These are phyloP conservation scores for Pterostichus madidus DNA, from an alignment of 2,888 invertebrate species.

Conservation along the genomic window DNA sequence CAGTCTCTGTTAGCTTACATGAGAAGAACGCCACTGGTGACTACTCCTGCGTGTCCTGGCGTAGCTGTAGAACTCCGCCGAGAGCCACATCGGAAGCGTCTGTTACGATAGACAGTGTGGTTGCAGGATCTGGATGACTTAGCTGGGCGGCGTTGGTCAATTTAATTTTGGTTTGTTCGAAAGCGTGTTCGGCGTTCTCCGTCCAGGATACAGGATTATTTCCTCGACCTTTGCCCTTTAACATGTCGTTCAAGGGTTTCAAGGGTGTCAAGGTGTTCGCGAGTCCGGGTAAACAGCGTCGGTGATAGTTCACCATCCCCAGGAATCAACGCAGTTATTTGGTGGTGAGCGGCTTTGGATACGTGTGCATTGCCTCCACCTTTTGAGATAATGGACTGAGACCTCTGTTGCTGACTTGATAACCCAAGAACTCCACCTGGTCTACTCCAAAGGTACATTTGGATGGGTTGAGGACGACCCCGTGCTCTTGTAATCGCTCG, in stretches of 20 bases:
- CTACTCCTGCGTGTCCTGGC: conserved; percentile 70
- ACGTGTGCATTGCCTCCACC: conserved; percentile 71
- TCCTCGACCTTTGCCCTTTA: conserved; percentile 71
- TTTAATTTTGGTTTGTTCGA: too few relatives aligned
- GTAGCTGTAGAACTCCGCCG: conserved; percentile 73
- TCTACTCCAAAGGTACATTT: conserved; percentile 72
- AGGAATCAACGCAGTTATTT: too few relatives aligned
- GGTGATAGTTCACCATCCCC: too few relatives aligned
- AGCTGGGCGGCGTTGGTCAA: too few relatives aligned
- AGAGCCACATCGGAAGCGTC: too few relatives aligned
- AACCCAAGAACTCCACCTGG: conserved; percentile 71
- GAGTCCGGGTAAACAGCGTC: too few relatives aligned
- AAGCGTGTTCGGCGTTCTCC: too few relatives aligned
- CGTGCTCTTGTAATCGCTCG: conserved; percentile 70
- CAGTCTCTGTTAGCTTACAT: conserved; percentile 71
- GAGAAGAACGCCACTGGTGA: conserved; percentile 74
- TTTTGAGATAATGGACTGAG: conserved; percentile 69
- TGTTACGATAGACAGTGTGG: too few relatives aligned
- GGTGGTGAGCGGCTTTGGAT: conserved; percentile 70
- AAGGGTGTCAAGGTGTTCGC: conserved; percentile 73
- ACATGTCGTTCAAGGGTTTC: too few relatives aligned
- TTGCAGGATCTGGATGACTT: conserved; percentile 70
- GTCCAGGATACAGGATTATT: too few relatives aligned
- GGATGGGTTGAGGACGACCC: conserved; percentile 72
- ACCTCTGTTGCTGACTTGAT: conserved; percentile 67